These are phyloP conservation scores for Caenorhabditis doughertyi DNA, from an alignment of 2,888 invertebrate species.

Conservation along the genomic window DNA sequence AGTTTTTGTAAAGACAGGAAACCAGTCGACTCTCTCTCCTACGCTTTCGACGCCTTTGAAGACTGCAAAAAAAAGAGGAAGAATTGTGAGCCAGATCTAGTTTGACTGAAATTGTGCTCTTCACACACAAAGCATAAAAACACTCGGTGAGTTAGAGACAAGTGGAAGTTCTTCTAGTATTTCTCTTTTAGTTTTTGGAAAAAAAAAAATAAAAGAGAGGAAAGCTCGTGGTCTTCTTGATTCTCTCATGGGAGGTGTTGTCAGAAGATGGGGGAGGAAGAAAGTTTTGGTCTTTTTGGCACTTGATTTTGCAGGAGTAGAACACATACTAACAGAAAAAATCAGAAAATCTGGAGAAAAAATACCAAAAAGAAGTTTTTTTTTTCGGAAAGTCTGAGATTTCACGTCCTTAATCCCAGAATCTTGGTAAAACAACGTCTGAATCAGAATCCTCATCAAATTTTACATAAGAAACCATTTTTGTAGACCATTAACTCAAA, in stretches of 20 bases:
- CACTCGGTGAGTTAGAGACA: neutral
- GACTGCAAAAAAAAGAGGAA: too few species aligned
- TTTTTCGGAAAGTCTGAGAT: too few species aligned
- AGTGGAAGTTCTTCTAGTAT: neutral
- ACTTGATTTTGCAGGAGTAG: neutral
- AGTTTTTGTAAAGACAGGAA: too few species aligned
- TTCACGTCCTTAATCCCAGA: too few species aligned
- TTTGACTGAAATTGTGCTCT: neutral
- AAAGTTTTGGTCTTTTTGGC: too few species aligned
- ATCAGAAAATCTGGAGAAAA: too few species aligned
- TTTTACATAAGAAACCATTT: too few species aligned
- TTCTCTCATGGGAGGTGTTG: conserved; percentile 59
- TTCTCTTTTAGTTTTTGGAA: neutral
- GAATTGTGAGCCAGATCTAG: neutral
- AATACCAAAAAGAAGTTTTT: too few species aligned
- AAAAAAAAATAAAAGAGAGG: conserved; percentile 3
- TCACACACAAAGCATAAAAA: neutral
- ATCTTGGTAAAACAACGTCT: too few species aligned
- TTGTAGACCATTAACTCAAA: too few species aligned
- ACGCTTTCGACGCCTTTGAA: neutral
- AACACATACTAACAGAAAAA: neutral
- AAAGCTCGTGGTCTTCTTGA: neutral
- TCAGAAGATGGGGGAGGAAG: conserved; percentile 39
- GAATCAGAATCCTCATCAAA: too few species aligned
- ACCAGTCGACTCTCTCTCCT: neutral